These are phyloP conservation scores for Triops longicaudatus DNA, from an alignment of 1,140 invertebrate genomes.

Conservation along the genomic window DNA sequence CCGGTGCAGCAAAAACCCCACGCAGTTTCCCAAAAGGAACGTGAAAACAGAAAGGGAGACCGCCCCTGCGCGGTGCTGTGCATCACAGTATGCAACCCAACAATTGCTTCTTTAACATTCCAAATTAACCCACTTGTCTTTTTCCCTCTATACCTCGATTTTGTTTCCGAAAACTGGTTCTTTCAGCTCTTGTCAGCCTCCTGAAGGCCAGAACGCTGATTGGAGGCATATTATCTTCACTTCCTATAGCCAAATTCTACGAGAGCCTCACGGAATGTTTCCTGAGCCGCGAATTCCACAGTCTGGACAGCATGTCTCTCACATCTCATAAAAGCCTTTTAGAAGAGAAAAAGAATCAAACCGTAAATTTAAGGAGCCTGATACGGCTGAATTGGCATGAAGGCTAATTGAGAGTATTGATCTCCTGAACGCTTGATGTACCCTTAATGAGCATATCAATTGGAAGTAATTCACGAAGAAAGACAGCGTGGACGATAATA, in stretches of 20 bases:
- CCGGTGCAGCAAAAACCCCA: background rate
- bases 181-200: background rate
- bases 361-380: background rate
- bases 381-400: background rate
- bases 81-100: slow-evolving; percentile 7
- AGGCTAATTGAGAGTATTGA: background rate
- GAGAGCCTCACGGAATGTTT: background rate
- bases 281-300: background rate
- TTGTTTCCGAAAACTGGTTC: background rate
- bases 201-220: background rate
- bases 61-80: slow-evolving; percentile 12
- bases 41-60: slow-evolving; percentile 1
- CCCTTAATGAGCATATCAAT: background rate
- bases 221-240: background rate
- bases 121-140: slow-evolving; percentile 15
- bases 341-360: background rate
- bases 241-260: background rate
- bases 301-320: background rate
- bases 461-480: background rate
- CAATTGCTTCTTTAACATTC: slow-evolving; percentile 15
- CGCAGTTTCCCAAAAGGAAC: slow-evolving; percentile 2
- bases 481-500: background rate
- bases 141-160: background rate
- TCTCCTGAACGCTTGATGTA: slow-evolving; percentile 6
- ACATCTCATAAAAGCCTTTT: background rate